Evolutionary conservation across 2,113 vertebrate genomes (phyloP).

Genomic region (Guaruba guarouba): DNA sequence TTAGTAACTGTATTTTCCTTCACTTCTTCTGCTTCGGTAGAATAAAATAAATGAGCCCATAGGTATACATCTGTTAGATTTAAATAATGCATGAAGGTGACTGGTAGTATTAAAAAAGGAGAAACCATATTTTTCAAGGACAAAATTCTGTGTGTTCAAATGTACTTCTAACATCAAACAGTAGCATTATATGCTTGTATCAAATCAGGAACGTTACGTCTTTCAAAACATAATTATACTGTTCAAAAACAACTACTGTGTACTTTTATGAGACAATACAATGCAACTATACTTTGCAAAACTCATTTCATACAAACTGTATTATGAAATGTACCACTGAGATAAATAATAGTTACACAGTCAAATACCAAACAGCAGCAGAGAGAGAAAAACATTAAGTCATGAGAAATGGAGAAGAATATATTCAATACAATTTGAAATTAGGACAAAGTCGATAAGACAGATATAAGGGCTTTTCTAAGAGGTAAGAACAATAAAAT

Average conservation of each 20-base stretch:
- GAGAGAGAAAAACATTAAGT: not conserved
- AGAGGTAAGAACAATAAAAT: not conserved
- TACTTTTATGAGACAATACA: not conserved
- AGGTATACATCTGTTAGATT: not conserved
- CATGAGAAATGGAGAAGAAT: not conserved
- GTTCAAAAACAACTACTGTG: constrained; percentile 31
- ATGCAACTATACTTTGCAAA: not conserved
- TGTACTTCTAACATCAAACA: not conserved
- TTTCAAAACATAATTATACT: constrained; percentile 50
- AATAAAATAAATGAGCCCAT: constrained; percentile 7
- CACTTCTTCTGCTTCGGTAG: not conserved
- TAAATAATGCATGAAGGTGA: constrained; percentile 41
- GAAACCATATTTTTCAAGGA: constrained; percentile 20
- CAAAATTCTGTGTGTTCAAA: not conserved
- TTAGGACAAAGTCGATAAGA: not conserved
- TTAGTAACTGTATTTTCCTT: constrained; percentile 3
- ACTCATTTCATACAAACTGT: not conserved
- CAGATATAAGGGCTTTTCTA: not conserved
- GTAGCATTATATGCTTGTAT: not conserved
- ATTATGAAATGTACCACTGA: not conserved
- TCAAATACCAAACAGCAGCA: constrained; percentile 37
- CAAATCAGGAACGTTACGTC: not conserved
- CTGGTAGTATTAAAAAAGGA: not conserved
- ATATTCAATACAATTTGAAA: not conserved
- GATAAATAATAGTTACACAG: constrained; percentile 33